Evolutionary conservation across 1,140 invertebrate species (phyloP).

Genomic region (Micrasema minimum): DNA sequence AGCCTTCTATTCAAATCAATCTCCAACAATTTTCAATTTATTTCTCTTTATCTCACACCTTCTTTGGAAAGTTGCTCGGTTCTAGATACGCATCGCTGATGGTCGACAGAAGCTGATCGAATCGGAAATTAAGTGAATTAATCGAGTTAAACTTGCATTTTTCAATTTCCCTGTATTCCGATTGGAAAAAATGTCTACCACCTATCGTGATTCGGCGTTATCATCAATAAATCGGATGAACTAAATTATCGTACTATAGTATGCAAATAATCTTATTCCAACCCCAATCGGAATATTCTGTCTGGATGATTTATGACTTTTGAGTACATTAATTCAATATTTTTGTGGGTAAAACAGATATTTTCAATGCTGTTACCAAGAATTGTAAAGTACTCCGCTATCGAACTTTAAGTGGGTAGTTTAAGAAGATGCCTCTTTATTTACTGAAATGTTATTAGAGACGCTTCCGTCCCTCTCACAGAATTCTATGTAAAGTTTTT

Average conservation of each 20-base stretch:
- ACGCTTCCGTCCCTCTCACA: neutral
- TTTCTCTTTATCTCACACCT: constrained; percentile 45
- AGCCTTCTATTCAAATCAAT: constrained; percentile 51
- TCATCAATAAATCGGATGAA: constrained; percentile 28
- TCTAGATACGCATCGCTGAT: constrained; percentile 38
- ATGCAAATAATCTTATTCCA: constrained; percentile 22
- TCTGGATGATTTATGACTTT: constrained; percentile 15
- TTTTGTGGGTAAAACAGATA: neutral
- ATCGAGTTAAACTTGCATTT: constrained; percentile 48
- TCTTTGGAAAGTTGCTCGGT: neutral
- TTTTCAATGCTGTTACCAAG: neutral
- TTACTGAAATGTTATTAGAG: no score
- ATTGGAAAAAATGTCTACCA: constrained; percentile 42
- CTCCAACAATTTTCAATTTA: constrained; percentile 50
- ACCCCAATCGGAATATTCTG: constrained; percentile 7
- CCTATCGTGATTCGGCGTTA: constrained; percentile 32
- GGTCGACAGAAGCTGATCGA: constrained; percentile 11
- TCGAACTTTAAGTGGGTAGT: neutral
- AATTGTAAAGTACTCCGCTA: neutral
- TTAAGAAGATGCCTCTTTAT: neutral
- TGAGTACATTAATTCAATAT: constrained; percentile 1
- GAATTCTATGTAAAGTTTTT: constrained; percentile 42
- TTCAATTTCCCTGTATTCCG: constrained; percentile 44
- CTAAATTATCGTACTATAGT: constrained; percentile 24
- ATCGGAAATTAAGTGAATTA: constrained; percentile 50